Conservation (phyloP, 2,797 vertebrate genomes). For the Sebastes glaucus region DNA sequence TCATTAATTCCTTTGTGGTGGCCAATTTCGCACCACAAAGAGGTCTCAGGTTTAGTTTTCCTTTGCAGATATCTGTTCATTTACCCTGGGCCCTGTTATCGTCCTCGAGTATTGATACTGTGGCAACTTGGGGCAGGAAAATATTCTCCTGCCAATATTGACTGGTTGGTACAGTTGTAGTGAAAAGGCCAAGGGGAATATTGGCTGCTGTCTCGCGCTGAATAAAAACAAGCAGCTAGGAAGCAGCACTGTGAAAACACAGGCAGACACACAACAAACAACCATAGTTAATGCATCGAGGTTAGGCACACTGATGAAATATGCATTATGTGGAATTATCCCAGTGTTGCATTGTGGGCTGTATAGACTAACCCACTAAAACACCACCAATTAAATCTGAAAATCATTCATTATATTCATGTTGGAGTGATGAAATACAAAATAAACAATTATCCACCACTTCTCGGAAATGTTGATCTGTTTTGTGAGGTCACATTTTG, state of each 20-base stretch:
- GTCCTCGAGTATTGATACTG: conserved; percentile 72
- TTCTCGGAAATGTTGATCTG: neutral
- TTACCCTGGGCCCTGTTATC: conserved; percentile 67
- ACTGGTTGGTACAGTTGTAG: conserved; percentile 71
- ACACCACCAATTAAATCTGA: conserved; percentile 20
- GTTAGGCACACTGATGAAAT: conserved; percentile 59
- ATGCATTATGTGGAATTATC: conserved; percentile 52
- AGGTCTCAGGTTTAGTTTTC: conserved; percentile 77
- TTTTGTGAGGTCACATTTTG: neutral
- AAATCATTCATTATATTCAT: conserved; percentile 4
- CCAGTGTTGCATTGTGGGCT: conserved; percentile 20
- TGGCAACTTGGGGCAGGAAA: conserved; percentile 67
- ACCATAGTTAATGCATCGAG: conserved; percentile 48
- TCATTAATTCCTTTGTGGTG: conserved; percentile 85
- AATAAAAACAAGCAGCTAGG: conserved; percentile 69
- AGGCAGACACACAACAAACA: conserved; percentile 60
- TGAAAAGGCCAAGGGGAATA: conserved; percentile 74
- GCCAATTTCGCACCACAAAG: conserved; percentile 80
- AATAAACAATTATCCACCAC: neutral
- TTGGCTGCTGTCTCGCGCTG: conserved; percentile 61
- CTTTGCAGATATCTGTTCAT: conserved; percentile 70
- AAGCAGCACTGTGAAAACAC: conserved; percentile 55
- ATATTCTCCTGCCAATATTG: conserved; percentile 77
- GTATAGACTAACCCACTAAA: conserved; percentile 22
- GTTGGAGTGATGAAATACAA: conserved; percentile 1